phyloP scores from a whole-genome alignment of 2,888 invertebrate genomes.

The Diaperis boleti region DNA sequence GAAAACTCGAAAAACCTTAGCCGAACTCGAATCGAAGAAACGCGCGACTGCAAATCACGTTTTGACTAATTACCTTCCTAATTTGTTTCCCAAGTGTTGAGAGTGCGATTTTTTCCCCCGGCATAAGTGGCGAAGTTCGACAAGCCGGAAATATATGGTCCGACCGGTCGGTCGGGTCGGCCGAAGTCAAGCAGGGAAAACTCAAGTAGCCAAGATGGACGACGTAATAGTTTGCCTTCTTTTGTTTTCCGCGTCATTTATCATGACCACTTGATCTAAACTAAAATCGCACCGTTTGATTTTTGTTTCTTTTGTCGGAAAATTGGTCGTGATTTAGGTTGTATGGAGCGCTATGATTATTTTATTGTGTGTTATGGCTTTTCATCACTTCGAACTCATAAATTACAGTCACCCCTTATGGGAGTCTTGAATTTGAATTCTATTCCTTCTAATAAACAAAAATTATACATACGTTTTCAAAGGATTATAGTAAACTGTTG shows the following conservation, averaged over 20 bases:
- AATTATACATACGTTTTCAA: no score
- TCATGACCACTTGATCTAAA: constrained; percentile 49
- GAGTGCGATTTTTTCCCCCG: constrained; percentile 29
- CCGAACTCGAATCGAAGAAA: constrained; percentile 37
- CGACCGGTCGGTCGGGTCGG: constrained; percentile 42
- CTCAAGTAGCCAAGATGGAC: constrained; percentile 48
- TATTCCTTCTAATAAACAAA: no score
- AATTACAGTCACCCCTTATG: no score
- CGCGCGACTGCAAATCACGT: constrained; percentile 43
- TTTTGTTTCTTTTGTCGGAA: constrained; percentile 45
- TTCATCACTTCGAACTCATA: no score
- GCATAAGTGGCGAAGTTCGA: constrained; percentile 42
- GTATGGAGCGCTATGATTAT: no score
- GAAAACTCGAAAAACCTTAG: constrained; percentile 25
- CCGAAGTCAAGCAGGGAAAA: constrained; percentile 39
- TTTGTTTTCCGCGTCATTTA: constrained; percentile 53
- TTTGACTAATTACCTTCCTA: constrained; percentile 56
- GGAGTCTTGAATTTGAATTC: no score
- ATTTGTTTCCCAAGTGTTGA: constrained; percentile 52
- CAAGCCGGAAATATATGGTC: constrained; percentile 41
- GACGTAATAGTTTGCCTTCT: constrained; percentile 51
- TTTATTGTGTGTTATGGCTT: no score
- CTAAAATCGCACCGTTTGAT: constrained; percentile 46
- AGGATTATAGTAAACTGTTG: no score
- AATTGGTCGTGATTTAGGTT: constrained; percentile 47